Percentiles rank a stretch among this genome's conserved stretches.
Evolutionary conservation across 1,140 invertebrate genomes (phyloP).

Genomic region (Drosophila willistoni): DNA sequence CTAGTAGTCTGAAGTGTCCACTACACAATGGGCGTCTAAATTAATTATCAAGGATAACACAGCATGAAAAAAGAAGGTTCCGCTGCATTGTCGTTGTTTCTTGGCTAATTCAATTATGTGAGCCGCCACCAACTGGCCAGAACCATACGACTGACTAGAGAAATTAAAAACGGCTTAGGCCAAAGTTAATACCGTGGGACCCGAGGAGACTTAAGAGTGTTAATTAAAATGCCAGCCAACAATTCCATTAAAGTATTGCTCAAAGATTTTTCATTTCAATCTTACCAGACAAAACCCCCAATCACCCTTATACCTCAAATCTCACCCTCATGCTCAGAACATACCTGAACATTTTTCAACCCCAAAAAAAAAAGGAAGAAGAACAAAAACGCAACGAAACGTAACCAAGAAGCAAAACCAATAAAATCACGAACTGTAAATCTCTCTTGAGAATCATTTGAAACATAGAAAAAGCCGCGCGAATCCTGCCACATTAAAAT

Average conservation of each 20-base stretch:
- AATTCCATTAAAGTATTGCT: constrained; percentile 57
- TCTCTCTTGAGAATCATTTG: constrained; percentile 74
- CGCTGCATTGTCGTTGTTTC: constrained; percentile 48
- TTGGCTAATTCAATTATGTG: constrained; percentile 76
- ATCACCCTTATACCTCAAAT: neutral
- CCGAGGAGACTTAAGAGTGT: constrained; percentile 59
- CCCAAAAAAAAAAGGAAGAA: neutral
- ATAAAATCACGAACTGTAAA: constrained; percentile 76
- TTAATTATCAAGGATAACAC: constrained; percentile 79
- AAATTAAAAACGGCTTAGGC: constrained; percentile 79
- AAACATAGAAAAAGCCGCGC: constrained; percentile 71
- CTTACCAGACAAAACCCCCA: constrained; percentile 4
- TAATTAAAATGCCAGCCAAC: constrained; percentile 74
- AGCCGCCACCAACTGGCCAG: constrained; percentile 25
- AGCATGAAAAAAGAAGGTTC: constrained; percentile 48
- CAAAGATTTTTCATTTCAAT: constrained; percentile 20
- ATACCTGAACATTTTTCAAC: constrained; percentile 2
- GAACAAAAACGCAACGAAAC: neutral
- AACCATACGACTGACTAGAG: constrained; percentile 16
- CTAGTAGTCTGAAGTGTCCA: constrained; percentile 23
- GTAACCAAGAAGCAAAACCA: constrained; percentile 46
- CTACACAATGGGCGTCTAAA: constrained; percentile 76
- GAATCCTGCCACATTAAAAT: constrained; percentile 76
- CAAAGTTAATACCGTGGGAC: constrained; percentile 63
- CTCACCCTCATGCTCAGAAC: neutral